A percentile compares a stretch with the other conserved stretches of the same genome.
These are phyloP conservation scores for Microcebus murinus DNA, from an alignment of 2,113 vertebrate species.

Conservation along the genomic window DNA sequence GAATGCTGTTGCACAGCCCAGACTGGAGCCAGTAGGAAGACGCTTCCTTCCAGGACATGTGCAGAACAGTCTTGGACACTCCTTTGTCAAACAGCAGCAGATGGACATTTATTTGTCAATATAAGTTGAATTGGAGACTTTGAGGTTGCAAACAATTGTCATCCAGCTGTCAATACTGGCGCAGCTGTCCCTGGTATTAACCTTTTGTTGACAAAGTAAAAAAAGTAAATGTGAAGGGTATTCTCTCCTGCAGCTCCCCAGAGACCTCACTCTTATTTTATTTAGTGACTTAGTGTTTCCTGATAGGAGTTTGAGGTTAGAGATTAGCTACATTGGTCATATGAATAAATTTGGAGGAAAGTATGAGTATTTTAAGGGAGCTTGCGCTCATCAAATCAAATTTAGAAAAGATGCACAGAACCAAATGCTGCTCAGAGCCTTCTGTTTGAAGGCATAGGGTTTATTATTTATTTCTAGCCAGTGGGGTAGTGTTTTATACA, in stretches of 20 bases:
- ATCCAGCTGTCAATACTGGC: not conserved
- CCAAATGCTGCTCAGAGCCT: not conserved
- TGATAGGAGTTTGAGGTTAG: not conserved
- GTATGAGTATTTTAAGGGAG: not conserved
- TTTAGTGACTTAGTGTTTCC: not conserved
- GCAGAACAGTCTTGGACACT: not conserved
- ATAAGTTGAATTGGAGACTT: not conserved
- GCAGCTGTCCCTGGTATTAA: not conserved
- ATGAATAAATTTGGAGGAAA: not conserved
- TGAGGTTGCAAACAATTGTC: not conserved
- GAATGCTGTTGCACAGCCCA: not conserved
- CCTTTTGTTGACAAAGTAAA: not conserved
- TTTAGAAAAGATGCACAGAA: not conserved
- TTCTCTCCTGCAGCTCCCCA: not conserved
- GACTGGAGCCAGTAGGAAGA: not conserved
- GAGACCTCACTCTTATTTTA: not conserved
- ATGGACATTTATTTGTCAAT: not conserved
- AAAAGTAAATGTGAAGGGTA: not conserved
- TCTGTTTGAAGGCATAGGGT: not conserved
- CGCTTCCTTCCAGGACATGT: slow-evolving; percentile 54
- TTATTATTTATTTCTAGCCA: slow-evolving; percentile 3
- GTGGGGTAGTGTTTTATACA: not conserved
- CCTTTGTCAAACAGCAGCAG: slow-evolving; percentile 51
- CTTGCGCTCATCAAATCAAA: not conserved
- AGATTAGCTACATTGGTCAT: not conserved